A percentile compares a stretch with the other conserved stretches of the same genome.
These are phyloP conservation scores for Lacanobia oleracea DNA, from an alignment of 2,888 invertebrate genomes.

Conservation along the genomic window DNA sequence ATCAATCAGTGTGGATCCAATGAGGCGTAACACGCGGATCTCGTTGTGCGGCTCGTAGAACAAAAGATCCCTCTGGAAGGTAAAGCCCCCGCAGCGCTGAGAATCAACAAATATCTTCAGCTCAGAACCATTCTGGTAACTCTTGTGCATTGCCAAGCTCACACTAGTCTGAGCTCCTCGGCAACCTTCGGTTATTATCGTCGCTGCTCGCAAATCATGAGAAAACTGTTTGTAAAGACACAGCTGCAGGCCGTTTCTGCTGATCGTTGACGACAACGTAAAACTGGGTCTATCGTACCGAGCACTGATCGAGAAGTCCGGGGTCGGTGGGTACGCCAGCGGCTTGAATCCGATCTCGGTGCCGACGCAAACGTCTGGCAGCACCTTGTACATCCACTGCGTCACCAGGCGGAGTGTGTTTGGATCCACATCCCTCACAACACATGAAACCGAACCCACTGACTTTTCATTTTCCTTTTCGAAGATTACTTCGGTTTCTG, in stretches of 20 bases:
- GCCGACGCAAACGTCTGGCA: constrained; percentile 80
- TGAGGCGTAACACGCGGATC: constrained; percentile 78
- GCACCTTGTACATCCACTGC: constrained; percentile 83
- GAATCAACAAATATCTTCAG: constrained; percentile 86
- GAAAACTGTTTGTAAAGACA: constrained; percentile 84
- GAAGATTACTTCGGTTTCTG: constrained; percentile 83
- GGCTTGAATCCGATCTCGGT: constrained; percentile 82
- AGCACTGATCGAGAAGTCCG: constrained; percentile 82
- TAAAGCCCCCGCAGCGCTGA: constrained; percentile 85
- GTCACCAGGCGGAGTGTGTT: constrained; percentile 79
- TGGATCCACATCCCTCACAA: constrained; percentile 84
- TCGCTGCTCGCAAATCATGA: constrained; percentile 80
- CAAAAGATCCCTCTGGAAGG: constrained; percentile 82
- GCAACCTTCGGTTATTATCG: constrained; percentile 80
- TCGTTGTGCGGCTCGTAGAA: constrained; percentile 82
- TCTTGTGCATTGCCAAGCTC: constrained; percentile 83
- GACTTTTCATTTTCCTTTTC: constrained; percentile 80
- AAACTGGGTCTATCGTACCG: constrained; percentile 79
- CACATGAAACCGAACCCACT: constrained; percentile 77
- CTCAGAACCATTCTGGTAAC: constrained; percentile 80
- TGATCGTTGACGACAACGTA: constrained; percentile 81
- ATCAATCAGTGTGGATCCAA: constrained; percentile 84
- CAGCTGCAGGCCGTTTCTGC: constrained; percentile 81
- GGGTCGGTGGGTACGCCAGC: constrained; percentile 73
- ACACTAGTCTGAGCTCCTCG: constrained; percentile 75